Evolutionary conservation across 2,797 vertebrate genomes (phyloP).

Genomic region (Pelodytes ibericus): DNA sequence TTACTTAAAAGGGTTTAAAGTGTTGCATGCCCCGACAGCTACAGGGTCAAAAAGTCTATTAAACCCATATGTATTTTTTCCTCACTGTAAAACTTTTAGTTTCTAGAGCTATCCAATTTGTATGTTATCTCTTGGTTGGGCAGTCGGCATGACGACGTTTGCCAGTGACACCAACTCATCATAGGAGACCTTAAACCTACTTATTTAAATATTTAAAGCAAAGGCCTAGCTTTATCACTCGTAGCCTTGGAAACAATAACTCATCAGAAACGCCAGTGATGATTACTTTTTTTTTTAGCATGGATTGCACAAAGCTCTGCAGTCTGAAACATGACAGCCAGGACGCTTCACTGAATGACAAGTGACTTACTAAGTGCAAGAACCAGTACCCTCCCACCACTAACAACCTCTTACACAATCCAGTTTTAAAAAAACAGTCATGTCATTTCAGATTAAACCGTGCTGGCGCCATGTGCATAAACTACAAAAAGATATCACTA

Average conservation of each 20-base stretch:
- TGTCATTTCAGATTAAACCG: background rate
- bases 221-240: background rate
- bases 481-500: background rate
- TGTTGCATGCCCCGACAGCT: no score
- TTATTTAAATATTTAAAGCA: background rate
- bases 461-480: background rate
- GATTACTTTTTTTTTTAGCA: conserved; percentile 28
- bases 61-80: no score
- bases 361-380: conserved; percentile 1
- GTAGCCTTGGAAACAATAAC: conserved; percentile 39
- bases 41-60: no score
- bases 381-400: background rate
- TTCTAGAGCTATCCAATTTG: background rate
- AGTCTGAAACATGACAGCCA: conserved; percentile 5
- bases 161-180: conserved; percentile 1
- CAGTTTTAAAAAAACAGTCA: background rate
- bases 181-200: background rate
- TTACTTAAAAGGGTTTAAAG: no score
- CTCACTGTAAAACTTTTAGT: no score
- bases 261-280: conserved; percentile 9
- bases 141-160: conserved; percentile 3
- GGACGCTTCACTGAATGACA: background rate
- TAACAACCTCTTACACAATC: background rate
- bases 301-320: background rate
- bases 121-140: conserved; percentile 14